Percentiles rank a stretch among this genome's conserved stretches.
Evolutionary conservation across 2,113 vertebrate genomes (phyloP).

Genomic region (Menura novaehollandiae): DNA sequence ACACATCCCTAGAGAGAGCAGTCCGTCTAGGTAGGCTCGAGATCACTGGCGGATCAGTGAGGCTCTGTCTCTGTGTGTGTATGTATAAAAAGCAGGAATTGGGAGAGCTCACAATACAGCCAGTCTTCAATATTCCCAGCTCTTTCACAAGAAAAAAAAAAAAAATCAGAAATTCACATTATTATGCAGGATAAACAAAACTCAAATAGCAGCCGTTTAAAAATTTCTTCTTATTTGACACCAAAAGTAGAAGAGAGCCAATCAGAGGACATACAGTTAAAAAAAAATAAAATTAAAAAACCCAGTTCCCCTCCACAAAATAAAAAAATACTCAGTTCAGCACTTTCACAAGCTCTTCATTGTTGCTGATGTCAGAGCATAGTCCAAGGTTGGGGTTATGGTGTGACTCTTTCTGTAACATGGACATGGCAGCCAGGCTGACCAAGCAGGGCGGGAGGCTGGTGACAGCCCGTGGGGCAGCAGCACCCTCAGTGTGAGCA

Average conservation of each 20-base stretch:
- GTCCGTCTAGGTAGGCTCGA: constrained; percentile 32
- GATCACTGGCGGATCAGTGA: constrained; percentile 37
- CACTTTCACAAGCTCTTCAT: not conserved
- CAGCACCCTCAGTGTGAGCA: not conserved
- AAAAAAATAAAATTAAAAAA: not conserved
- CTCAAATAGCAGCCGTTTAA: not conserved
- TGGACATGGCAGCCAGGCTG: not conserved
- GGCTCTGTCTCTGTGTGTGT: not conserved
- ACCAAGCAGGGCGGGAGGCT: not conserved
- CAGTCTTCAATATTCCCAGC: not conserved
- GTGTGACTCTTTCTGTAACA: not conserved
- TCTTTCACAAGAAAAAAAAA: not conserved
- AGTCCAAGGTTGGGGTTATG: not conserved
- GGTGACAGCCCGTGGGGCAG: accelerated
- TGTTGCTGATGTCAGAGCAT: not conserved
- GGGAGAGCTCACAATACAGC: not conserved
- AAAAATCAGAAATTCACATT: not conserved
- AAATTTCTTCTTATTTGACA: not conserved
- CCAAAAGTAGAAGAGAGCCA: not conserved
- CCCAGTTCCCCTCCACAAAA: not conserved
- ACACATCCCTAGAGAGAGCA: constrained; percentile 45
- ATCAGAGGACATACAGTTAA: not conserved
- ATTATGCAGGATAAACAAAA: constrained; percentile 12
- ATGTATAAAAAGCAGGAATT: not conserved
- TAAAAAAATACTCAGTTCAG: not conserved